A percentile compares a stretch with the other conserved stretches of the same genome.
Evolutionary conservation across 2,888 invertebrate genomes (phyloP).

Genomic region (Catocala fraxini): DNA sequence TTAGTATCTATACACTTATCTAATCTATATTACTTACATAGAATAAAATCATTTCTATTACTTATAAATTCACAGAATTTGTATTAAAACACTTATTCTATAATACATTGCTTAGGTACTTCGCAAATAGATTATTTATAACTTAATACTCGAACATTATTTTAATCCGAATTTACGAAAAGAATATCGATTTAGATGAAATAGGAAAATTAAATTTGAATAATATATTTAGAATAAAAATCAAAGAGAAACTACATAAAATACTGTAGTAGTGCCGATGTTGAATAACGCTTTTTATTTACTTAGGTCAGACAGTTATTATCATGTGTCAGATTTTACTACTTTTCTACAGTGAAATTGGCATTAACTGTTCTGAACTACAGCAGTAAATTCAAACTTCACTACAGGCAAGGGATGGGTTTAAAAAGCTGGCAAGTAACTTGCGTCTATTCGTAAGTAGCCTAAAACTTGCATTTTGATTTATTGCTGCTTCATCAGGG

Average conservation of each 20-base stretch:
- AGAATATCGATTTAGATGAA: not conserved
- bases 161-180: not conserved
- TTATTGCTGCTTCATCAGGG: too few species aligned
- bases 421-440: too few species aligned
- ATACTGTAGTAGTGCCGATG: too few species aligned
- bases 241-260: not conserved
- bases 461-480: too few species aligned
- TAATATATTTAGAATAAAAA: not conserved
- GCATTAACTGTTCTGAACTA: too few species aligned
- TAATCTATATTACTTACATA: slow-evolving; percentile 28
- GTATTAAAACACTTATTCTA: slow-evolving; percentile 29
- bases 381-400: too few species aligned
- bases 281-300: not conserved
- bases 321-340: too few species aligned
- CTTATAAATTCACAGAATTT: slow-evolving; percentile 54
- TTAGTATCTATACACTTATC: slow-evolving; percentile 29
- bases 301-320: too few species aligned
- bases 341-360: too few species aligned
- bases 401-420: too few species aligned
- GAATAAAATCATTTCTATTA: slow-evolving; percentile 40
- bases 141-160: not conserved
- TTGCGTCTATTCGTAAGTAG: too few species aligned
- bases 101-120: slow-evolving; percentile 25
- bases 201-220: not conserved
- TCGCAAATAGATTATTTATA: slow-evolving; percentile 20